Conservation (phyloP, 2,888 invertebrate species). For the Drosophila niveifrons region DNA sequence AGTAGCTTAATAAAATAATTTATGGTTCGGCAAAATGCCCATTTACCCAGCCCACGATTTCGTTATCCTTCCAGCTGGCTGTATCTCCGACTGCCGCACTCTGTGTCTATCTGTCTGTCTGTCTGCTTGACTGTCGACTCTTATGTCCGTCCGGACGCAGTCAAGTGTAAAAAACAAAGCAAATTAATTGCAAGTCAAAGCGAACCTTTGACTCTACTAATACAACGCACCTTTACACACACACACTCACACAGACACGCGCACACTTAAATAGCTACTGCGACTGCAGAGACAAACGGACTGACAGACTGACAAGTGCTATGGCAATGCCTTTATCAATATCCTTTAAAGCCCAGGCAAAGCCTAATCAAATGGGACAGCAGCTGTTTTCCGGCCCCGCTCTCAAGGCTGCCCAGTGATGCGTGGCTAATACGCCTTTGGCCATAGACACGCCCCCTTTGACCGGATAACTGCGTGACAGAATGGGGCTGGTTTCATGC, state of each 20-base stretch:
- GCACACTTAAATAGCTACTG: conserved; percentile 14
- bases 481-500: conserved; percentile 35
- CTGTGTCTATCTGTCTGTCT: conserved; percentile 3
- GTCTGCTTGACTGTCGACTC: conserved; percentile 2
- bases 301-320: conserved; percentile 36
- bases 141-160: conserved; percentile 48
- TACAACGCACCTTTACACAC: conserved; percentile 64
- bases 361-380: conserved; percentile 80
- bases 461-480: conserved; percentile 67
- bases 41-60: conserved; percentile 44
- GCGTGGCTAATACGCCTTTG: conserved; percentile 72
- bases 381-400: conserved; percentile 59
- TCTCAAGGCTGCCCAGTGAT: conserved; percentile 62
- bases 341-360: conserved; percentile 64
- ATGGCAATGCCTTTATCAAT: conserved; percentile 76
- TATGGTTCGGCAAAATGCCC: conserved; percentile 72
- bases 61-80: conserved; percentile 21
- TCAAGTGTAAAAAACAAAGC: conserved; percentile 81
- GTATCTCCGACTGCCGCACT: conserved; percentile 2
- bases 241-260: conserved; percentile 24
- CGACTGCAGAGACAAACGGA: conserved; percentile 2
- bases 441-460: conserved; percentile 62
- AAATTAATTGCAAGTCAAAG: conserved; percentile 83
- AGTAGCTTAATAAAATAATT: conserved; percentile 82
- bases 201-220: conserved; percentile 63